Base-by-base conservation (phyloP, 2,797 vertebrate genomes). In the Malacoctenus gilli region DNA sequence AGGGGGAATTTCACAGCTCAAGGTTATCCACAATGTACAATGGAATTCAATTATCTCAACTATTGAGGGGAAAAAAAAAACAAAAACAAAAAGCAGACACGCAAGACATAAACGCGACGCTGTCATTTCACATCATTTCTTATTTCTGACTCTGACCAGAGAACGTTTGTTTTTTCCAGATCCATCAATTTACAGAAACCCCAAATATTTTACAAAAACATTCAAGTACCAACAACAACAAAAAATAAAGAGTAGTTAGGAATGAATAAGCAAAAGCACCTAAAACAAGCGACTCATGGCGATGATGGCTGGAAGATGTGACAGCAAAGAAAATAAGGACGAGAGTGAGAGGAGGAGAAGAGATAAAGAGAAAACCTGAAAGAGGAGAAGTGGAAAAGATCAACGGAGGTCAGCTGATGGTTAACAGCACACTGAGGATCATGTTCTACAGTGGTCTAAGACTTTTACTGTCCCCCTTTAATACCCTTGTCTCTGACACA, bases 391-490 rank as follows among this genome's bases (percentile, higher is more conserved):
- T 52, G 56, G 19, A 31, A 59, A 56, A 64, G 82, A 65, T 73
- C 55, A 67, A 11, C 40, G 50, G 14, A 52, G 78, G 80, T 77
- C 70, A 72, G 47, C 20, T 64, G 63, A 73, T 71, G 54, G 73
- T 81, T 82, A 76, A 77, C 54, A 7, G 57, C 21, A 48, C 67
- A 48, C 36, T 51, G 18, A 74, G 51, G 77, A 72, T 80, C 79
- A 75, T 83, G 77, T 81, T 85, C 72, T 81, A 68, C 71, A 73
- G 61, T 53, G 63, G 59, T 49, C 66, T 54, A 53, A 69, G 63
- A 63, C 3, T 77, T 86, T 81, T 77, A 80, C 64, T 64, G 50
- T 55, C 54, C 42, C 47, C 43, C 48, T 40, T 56, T 71, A 60
- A 60, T 53, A 42, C 15, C 40, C 8, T 25, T 32, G 57, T 43